phyloP scores from a whole-genome alignment of 2,113 vertebrate genomes.

The Sitta europaea region DNA sequence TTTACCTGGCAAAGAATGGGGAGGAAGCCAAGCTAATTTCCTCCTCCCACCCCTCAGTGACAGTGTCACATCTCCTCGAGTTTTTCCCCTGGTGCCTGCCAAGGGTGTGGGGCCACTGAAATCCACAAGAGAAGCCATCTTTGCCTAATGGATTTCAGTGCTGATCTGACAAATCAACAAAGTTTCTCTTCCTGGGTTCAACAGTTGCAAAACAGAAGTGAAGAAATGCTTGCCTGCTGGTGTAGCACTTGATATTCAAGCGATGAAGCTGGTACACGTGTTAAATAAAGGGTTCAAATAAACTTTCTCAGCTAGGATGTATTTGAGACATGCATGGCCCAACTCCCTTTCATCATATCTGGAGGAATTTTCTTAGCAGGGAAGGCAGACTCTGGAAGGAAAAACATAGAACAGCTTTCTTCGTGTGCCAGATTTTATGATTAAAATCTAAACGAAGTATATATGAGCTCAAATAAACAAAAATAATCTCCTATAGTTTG shows the following conservation, averaged over 20 bases:
- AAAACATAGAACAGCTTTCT: neutral
- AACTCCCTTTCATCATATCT: neutral
- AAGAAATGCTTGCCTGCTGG: neutral
- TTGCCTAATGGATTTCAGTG: neutral
- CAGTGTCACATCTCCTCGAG: fast-evolving
- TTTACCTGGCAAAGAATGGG: neutral
- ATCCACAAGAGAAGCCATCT: neutral
- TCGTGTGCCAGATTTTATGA: neutral
- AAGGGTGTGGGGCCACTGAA: fast-evolving
- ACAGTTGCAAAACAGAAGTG: neutral
- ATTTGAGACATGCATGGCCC: neutral
- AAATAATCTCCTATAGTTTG: slow-evolving; percentile 12
- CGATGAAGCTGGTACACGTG: fast-evolving
- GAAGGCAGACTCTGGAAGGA: neutral
- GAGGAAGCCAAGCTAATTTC: neutral
- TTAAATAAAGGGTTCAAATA: neutral
- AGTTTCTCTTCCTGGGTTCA: neutral
- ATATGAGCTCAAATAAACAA: slow-evolving; percentile 46
- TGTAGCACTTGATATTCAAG: neutral
- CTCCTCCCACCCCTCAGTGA: neutral
- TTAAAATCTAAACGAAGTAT: slow-evolving; percentile 42
- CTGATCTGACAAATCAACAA: neutral
- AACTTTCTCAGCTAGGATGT: neutral
- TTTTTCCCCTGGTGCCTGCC: neutral
- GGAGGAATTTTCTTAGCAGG: neutral